These are phyloP conservation scores for Stichodactyla helianthus DNA, from an alignment of 64 coral and sea anemone species.

Conservation along the genomic window DNA sequence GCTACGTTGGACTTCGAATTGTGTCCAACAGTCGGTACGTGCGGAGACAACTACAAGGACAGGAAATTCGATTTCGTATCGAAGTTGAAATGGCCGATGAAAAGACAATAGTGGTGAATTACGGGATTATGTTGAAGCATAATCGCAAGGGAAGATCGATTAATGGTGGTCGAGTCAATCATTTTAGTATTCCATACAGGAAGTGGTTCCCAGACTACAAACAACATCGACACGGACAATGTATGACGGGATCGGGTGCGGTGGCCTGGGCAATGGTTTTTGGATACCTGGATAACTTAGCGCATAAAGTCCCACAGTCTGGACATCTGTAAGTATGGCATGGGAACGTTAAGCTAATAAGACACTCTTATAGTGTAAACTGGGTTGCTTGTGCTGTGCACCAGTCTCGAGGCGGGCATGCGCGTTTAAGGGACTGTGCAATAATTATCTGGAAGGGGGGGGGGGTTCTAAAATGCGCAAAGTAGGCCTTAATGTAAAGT, in stretches of 20 bases:
- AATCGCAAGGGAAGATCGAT: slow-evolving; percentile 45
- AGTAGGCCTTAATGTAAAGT: too few species aligned
- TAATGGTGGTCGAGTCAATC: not conserved
- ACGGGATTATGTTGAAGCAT: slow-evolving; percentile 65
- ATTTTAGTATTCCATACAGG: slow-evolving; percentile 38
- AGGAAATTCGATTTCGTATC: slow-evolving; percentile 78
- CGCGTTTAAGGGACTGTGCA: too few species aligned
- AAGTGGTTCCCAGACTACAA: slow-evolving; percentile 62
- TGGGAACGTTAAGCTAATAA: not conserved
- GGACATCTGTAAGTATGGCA: slow-evolving; percentile 58
- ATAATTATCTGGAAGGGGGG: too few species aligned
- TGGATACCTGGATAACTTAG: slow-evolving; percentile 76
- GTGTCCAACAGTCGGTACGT: slow-evolving; percentile 53
- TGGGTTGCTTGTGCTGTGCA: too few species aligned
- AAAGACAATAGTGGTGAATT: slow-evolving; percentile 51
- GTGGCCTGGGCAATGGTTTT: slow-evolving; percentile 83
- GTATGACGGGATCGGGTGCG: slow-evolving; percentile 69
- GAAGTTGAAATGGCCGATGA: slow-evolving; percentile 42
- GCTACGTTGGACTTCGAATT: slow-evolving; percentile 60
- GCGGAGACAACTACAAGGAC: slow-evolving; percentile 66
- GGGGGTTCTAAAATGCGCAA: too few species aligned
- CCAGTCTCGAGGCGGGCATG: too few species aligned
- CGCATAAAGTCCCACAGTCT: slow-evolving; percentile 18
- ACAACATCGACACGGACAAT: slow-evolving; percentile 57
- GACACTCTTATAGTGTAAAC: too few species aligned